These are phyloP conservation scores for Oxycera nigricornis DNA, from an alignment of 2,888 invertebrate genomes.

Conservation along the genomic window DNA sequence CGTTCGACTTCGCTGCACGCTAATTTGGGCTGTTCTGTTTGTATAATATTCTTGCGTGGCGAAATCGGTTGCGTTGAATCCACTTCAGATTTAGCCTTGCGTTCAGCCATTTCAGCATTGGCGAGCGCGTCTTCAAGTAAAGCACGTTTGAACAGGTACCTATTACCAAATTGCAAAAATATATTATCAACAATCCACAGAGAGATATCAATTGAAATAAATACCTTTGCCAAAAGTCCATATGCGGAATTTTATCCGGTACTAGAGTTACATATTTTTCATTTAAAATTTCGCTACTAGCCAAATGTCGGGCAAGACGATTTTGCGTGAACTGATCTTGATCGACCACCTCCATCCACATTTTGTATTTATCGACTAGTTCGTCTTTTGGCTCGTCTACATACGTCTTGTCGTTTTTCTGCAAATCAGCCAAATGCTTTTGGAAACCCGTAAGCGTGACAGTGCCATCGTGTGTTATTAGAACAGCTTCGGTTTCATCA, in stretches of 20 bases:
- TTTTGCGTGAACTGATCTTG: slow-evolving; percentile 65
- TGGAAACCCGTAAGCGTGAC: slow-evolving; percentile 69
- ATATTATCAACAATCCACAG: not conserved
- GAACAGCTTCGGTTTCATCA: slow-evolving; percentile 74
- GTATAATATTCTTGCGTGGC: slow-evolving; percentile 45
- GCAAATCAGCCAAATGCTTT: slow-evolving; percentile 74
- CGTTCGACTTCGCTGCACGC: slow-evolving; percentile 37
- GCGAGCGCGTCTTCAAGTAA: slow-evolving; percentile 77
- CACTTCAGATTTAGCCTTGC: slow-evolving; percentile 58
- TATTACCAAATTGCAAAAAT: slow-evolving; percentile 49
- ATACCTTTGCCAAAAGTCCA: slow-evolving; percentile 82
- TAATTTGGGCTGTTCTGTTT: slow-evolving; percentile 48
- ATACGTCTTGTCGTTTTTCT: slow-evolving; percentile 77
- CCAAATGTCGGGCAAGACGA: slow-evolving; percentile 68
- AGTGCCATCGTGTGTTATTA: slow-evolving; percentile 72
- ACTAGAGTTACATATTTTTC: slow-evolving; percentile 67
- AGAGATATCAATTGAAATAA: not conserved
- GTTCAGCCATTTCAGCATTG: slow-evolving; percentile 67
- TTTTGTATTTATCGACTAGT: slow-evolving; percentile 65
- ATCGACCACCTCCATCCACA: slow-evolving; percentile 67
- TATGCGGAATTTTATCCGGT: slow-evolving; percentile 73
- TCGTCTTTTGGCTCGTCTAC: slow-evolving; percentile 70
- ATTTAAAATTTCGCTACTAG: slow-evolving; percentile 63
- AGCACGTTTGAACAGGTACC: slow-evolving; percentile 83
- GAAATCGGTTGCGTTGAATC: slow-evolving; percentile 44